These are phyloP conservation scores for Pyrrhia umbra DNA, from an alignment of 2,888 invertebrate genomes.

Conservation along the genomic window DNA sequence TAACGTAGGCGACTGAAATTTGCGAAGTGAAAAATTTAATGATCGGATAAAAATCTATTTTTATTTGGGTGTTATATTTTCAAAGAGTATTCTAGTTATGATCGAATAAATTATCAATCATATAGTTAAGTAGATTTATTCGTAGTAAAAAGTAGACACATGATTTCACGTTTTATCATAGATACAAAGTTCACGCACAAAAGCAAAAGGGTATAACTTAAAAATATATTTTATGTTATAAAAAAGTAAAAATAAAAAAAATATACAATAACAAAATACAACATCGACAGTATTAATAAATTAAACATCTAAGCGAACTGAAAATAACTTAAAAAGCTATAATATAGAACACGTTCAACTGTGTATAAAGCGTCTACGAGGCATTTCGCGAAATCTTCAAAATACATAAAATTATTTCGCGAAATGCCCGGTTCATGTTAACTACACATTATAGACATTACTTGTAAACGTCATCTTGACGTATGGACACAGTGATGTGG, in stretches of 20 bases:
- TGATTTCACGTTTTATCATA: constrained; percentile 4
- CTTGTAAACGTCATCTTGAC: constrained; percentile 65
- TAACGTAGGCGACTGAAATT: constrained; percentile 18
- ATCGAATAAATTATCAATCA: not conserved
- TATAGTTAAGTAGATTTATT: not conserved
- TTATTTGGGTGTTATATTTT: not conserved
- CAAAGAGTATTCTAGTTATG: not conserved
- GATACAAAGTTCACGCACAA: constrained; percentile 32
- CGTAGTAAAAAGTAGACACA: not conserved
- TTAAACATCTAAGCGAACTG: constrained; percentile 69
- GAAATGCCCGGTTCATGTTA: constrained; percentile 64
- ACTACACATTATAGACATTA: constrained; percentile 66
- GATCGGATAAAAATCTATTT: not conserved
- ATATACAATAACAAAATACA: constrained; percentile 60
- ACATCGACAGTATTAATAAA: constrained; percentile 69
- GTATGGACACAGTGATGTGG: constrained; percentile 67
- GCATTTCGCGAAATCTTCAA: constrained; percentile 61
- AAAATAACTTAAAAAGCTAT: constrained; percentile 70
- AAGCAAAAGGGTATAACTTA: constrained; percentile 46
- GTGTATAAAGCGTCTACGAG: constrained; percentile 68
- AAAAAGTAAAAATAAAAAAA: constrained; percentile 44
- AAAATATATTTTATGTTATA: constrained; percentile 43
- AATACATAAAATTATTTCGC: constrained; percentile 45
- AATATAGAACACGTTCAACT: constrained; percentile 60
- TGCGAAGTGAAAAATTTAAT: not conserved